Evolutionary conservation across 2,113 vertebrate species (phyloP).

Genomic region (Varanus komodoensis): DNA sequence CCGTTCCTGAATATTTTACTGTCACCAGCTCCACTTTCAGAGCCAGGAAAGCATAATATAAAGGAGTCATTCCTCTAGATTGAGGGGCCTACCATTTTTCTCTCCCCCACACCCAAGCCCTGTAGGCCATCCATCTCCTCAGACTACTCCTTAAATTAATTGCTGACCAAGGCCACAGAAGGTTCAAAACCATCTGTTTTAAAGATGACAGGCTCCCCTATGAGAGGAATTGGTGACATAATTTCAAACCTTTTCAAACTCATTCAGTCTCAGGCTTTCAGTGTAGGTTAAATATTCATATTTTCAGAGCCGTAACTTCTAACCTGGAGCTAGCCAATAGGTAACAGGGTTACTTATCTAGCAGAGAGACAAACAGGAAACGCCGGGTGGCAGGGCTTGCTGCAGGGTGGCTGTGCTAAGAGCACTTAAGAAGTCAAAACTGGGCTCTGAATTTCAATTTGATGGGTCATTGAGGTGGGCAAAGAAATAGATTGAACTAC

Average conservation of each 20-base stretch:
- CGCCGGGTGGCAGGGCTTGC: neutral
- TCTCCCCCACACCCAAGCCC: neutral
- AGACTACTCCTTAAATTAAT: constrained; percentile 1
- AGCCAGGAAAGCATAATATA: neutral
- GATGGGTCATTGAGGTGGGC: neutral
- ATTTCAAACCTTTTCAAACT: neutral
- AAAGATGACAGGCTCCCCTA: neutral
- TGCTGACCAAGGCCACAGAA: neutral
- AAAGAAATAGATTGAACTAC: neutral
- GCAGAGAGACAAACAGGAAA: constrained; percentile 11
- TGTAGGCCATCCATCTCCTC: neutral
- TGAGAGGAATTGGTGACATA: neutral
- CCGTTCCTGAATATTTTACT: neutral
- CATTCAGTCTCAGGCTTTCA: neutral
- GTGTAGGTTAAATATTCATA: constrained; percentile 6
- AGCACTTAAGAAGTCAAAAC: neutral
- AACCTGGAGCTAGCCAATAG: neutral
- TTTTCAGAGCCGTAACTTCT: neutral
- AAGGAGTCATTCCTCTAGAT: neutral
- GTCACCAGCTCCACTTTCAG: neutral
- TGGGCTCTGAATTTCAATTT: constrained; percentile 6
- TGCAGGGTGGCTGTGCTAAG: neutral
- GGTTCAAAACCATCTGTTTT: neutral
- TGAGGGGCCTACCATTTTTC: neutral
- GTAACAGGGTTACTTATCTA: neutral